phyloP scores from a whole-genome alignment of 2,797 vertebrate genomes.

The Gallinago stenura region DNA sequence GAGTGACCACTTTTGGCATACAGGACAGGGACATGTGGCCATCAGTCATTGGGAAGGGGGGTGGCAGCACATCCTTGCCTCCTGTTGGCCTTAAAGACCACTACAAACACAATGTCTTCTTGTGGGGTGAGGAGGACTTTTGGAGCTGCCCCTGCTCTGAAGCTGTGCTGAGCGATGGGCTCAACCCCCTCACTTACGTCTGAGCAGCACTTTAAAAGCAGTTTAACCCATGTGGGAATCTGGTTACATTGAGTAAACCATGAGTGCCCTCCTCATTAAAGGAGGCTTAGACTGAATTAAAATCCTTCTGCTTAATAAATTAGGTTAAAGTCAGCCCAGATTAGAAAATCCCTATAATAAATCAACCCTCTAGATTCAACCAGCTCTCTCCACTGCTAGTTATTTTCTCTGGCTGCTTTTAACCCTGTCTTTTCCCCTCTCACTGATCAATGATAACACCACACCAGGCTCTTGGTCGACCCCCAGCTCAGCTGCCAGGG shows the following conservation, averaged over 20 bases:
- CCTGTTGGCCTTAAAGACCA: background rate
- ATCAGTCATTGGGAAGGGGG: background rate
- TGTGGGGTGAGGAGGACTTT: background rate
- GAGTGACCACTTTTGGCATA: accelerated
- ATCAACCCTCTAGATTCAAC: background rate
- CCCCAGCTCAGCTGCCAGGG: background rate
- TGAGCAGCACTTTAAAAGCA: background rate
- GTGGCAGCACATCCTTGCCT: background rate
- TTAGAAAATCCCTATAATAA: background rate
- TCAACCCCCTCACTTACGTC: background rate
- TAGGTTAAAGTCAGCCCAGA: slow-evolving; percentile 28
- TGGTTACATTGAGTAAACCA: background rate
- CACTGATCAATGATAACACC: background rate
- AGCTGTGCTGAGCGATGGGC: background rate
- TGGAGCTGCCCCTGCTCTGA: background rate
- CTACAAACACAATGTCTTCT: accelerated
- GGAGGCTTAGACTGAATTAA: background rate
- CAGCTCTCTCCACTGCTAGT: background rate
- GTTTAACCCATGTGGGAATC: background rate
- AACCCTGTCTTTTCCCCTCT: background rate
- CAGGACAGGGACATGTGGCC: background rate
- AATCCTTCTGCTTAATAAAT: slow-evolving; percentile 27
- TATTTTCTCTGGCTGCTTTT: background rate
- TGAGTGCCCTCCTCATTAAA: background rate
- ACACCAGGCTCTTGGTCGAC: accelerated